Evolutionary conservation across 2,113 vertebrate species (phyloP).

Genomic region (Eleginops maclovinus): DNA sequence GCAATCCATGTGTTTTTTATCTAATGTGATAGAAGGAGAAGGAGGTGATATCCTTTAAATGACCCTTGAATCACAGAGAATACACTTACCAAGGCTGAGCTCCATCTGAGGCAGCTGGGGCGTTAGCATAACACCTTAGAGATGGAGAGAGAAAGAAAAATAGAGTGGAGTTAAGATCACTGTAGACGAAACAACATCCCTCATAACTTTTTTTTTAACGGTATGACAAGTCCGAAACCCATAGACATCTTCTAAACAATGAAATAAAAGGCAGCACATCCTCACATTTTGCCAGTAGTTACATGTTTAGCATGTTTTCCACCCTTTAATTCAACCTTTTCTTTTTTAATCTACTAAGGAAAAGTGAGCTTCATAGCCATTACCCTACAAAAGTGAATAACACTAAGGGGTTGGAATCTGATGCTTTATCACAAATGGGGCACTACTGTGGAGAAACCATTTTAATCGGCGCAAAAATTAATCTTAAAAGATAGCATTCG

Average conservation of each 20-base stretch:
- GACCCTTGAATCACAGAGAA: constrained; percentile 16
- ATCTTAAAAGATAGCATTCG: background rate
- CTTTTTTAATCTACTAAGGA: background rate
- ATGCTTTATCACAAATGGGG: background rate
- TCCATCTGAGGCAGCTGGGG: constrained; percentile 73
- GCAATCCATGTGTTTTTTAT: background rate
- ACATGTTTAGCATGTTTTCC: background rate
- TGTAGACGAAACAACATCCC: no score
- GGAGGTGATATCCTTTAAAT: constrained; percentile 7
- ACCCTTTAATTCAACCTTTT: background rate
- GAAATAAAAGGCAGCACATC: background rate
- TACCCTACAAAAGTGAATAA: background rate
- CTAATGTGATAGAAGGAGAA: constrained; percentile 17
- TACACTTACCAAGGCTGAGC: constrained; percentile 79
- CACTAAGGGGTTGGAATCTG: background rate
- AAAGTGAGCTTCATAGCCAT: background rate
- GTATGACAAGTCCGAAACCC: background rate
- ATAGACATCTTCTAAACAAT: background rate
- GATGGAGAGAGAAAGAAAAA: constrained; percentile 33
- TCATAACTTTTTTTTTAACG: no score
- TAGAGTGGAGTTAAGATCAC: constrained; percentile 1
- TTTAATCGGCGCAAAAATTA: constrained; percentile 7
- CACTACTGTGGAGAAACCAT: background rate
- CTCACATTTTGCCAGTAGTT: background rate
- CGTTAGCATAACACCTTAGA: constrained; percentile 63